Conservation (phyloP, 2,113 vertebrate species). For the Neofelis nebulosa region DNA sequence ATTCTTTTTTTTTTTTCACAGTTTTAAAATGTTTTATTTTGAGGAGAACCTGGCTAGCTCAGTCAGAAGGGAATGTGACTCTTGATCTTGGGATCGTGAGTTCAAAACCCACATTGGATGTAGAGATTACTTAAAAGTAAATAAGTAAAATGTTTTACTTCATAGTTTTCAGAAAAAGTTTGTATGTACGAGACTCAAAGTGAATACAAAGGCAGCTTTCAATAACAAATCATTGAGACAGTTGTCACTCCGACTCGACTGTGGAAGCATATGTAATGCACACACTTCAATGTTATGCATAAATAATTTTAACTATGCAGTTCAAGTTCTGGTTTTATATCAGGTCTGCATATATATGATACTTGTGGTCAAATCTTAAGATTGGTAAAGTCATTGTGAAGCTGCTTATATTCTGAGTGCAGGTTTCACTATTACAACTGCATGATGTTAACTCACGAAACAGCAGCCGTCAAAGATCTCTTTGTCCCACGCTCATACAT, state of each 20-base stretch:
- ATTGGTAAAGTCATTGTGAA: conserved; percentile 43
- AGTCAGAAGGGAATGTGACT: background rate
- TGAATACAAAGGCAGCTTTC: conserved; percentile 52
- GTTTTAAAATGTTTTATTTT: background rate
- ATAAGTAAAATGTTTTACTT: conserved; percentile 72
- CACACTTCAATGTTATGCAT: background rate
- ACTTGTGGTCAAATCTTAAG: conserved; percentile 26
- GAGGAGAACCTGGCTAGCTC: background rate
- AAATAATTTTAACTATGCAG: conserved; percentile 49
- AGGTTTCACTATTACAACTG: conserved; percentile 45
- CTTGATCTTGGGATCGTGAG: background rate
- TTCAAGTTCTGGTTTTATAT: background rate
- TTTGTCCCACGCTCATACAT: background rate
- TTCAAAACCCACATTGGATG: background rate
- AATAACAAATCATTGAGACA: conserved; percentile 36
- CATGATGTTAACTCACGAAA: conserved; percentile 24
- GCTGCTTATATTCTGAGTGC: conserved; percentile 45
- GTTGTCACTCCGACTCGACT: background rate
- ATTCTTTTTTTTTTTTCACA: background rate
- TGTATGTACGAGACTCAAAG: conserved; percentile 70
- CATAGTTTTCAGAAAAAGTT: conserved; percentile 68
- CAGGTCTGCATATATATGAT: background rate
- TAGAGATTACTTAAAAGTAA: background rate
- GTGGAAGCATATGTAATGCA: background rate
- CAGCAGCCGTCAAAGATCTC: background rate